phyloP scores from a whole-genome alignment of 2,888 invertebrate species.

The Spicauda simplicius region DNA sequence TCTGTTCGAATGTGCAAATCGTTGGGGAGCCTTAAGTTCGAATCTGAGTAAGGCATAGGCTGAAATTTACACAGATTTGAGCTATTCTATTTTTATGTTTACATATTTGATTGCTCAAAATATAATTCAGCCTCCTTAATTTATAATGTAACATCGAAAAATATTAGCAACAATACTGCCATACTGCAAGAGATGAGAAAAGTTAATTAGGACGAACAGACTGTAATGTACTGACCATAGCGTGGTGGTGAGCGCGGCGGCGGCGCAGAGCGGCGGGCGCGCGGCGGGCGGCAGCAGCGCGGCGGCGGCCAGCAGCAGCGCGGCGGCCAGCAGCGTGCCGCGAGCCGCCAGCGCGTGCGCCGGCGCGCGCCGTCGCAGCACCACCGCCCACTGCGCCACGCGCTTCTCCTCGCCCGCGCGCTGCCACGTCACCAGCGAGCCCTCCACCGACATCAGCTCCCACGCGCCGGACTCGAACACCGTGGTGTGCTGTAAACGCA shows the following conservation, averaged over 20 bases:
- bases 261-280: slow-evolving; percentile 64
- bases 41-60: no score
- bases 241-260: slow-evolving; percentile 61
- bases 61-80: no score
- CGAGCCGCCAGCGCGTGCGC: slow-evolving; percentile 55
- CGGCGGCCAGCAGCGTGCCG: slow-evolving; percentile 52
- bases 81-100: no score
- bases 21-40: no score
- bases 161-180: no score
- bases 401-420: slow-evolving; percentile 42
- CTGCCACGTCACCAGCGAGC: slow-evolving; percentile 44
- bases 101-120: no score
- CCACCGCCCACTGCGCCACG: slow-evolving; percentile 54
- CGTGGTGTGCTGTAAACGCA: slow-evolving; percentile 47
- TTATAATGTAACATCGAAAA: no score
- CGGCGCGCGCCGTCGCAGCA: slow-evolving; percentile 58
- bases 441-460: slow-evolving; percentile 57
- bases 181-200: no score
- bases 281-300: slow-evolving; percentile 55
- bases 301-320: slow-evolving; percentile 57
- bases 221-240: slow-evolving; percentile 58
- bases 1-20: no score
- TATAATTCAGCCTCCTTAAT: no score
- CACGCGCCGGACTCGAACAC: slow-evolving; percentile 66
- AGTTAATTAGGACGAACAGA: no score